These are phyloP conservation scores for Drosophila fuyamai DNA, from an alignment of 1,140 invertebrate genomes.

Conservation along the genomic window DNA sequence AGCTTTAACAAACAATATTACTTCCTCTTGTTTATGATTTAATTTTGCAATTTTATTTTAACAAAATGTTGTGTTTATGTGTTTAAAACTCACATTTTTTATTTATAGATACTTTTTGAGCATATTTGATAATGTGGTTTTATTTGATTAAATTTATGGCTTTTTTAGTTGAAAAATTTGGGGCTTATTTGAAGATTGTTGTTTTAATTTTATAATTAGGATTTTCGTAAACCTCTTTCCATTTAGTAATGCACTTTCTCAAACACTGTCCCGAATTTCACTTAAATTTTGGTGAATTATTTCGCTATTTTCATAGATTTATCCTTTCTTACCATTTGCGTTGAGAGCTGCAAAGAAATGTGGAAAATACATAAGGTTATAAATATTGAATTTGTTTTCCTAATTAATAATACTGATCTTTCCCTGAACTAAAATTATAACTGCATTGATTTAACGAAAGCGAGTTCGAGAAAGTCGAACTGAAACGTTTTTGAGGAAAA, in stretches of 20 bases:
- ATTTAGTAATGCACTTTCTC: constrained; percentile 11
- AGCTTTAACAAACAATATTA: too few relatives aligned
- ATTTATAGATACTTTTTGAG: too few relatives aligned
- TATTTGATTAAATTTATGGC: not conserved
- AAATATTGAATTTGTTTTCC: constrained; percentile 4
- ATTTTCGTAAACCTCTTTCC: not conserved
- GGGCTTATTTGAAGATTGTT: constrained; percentile 5
- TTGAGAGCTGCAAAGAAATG: constrained; percentile 53
- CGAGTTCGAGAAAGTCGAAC: constrained; percentile 6
- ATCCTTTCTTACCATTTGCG: constrained; percentile 74
- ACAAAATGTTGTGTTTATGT: too few relatives aligned
- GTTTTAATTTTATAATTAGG: not conserved
- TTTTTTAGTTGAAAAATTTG: constrained; percentile 34
- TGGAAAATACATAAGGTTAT: constrained; percentile 12
- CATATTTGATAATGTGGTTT: not conserved
- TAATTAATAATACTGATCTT: constrained; percentile 1
- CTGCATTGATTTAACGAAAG: not conserved
- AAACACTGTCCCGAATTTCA: constrained; percentile 33
- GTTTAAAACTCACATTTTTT: too few relatives aligned
- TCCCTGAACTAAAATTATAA: not conserved
- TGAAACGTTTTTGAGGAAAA: constrained; percentile 8
- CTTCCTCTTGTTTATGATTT: too few relatives aligned
- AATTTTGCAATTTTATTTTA: too few relatives aligned
- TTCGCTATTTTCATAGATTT: constrained; percentile 20
- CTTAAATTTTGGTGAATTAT: constrained; percentile 23